Percentiles rank a stretch among this genome's conserved stretches.
Evolutionary conservation across 2,113 vertebrate genomes (phyloP).

Genomic region (Osmerus eperlanus): DNA sequence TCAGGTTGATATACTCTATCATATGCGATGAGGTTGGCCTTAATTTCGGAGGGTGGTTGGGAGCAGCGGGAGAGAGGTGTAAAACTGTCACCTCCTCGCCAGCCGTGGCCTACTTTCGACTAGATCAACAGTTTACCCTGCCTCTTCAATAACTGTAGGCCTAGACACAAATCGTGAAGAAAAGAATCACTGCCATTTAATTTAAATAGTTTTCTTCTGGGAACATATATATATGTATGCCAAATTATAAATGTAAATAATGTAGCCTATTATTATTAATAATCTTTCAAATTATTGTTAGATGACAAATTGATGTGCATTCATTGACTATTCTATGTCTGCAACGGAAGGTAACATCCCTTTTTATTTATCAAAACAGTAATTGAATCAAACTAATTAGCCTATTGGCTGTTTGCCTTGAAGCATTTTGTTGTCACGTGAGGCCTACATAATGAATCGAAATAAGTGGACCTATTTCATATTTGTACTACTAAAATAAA

Average conservation of each 20-base stretch:
- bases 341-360: too few relatives aligned
- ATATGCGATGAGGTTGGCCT: conserved; percentile 1
- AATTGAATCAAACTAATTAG: too few relatives aligned
- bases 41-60: conserved; percentile 5
- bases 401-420: too few relatives aligned
- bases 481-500: neutral
- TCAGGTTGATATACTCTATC: conserved; percentile 19
- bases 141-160: neutral
- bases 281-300: too few relatives aligned
- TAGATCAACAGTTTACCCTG: neutral
- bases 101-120: neutral
- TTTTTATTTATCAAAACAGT: too few relatives aligned
- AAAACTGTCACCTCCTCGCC: neutral
- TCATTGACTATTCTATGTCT: too few relatives aligned
- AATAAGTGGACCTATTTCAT: neutral
- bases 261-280: too few relatives aligned
- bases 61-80: neutral
- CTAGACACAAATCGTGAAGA: neutral
- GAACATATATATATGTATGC: neutral
- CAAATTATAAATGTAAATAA: too few relatives aligned
- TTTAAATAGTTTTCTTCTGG: neutral
- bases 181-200: neutral
- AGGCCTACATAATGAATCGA: neutral
- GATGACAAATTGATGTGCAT: too few relatives aligned
- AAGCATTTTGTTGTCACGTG: neutral